These are phyloP conservation scores for Labeo rohita DNA, from an alignment of 2,113 vertebrate genomes.

Conservation along the genomic window DNA sequence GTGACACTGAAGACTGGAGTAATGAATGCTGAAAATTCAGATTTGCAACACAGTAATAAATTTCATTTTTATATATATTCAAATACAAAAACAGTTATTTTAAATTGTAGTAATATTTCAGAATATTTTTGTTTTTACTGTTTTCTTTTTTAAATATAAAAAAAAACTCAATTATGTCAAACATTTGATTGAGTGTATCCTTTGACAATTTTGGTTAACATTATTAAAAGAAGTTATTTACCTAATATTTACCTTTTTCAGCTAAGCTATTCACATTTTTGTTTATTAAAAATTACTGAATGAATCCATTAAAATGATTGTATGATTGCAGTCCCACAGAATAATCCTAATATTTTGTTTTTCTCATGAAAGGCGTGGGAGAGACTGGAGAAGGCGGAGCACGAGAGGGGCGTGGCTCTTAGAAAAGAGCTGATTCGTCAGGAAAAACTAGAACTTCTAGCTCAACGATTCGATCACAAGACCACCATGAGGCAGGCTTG, in stretches of 20 bases:
- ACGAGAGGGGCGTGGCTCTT: slow-evolving; percentile 88
- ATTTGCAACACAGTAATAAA: too few relatives aligned
- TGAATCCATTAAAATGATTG: not conserved
- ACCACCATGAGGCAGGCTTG: slow-evolving; percentile 93
- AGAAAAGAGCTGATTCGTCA: slow-evolving; percentile 93
- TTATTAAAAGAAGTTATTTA: not conserved
- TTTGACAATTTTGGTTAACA: not conserved
- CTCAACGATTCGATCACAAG: slow-evolving; percentile 96
- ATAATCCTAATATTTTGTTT: slow-evolving; percentile 15
- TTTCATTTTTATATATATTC: too few relatives aligned
- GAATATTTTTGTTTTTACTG: too few relatives aligned
- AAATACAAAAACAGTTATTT: too few relatives aligned
- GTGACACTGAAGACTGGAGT: too few relatives aligned
- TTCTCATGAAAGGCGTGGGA: slow-evolving; percentile 83
- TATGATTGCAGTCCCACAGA: not conserved
- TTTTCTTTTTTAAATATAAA: too few relatives aligned
- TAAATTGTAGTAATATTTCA: too few relatives aligned
- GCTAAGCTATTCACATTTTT: not conserved
- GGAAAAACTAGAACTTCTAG: slow-evolving; percentile 91
- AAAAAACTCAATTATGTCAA: too few relatives aligned
- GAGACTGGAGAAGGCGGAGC: slow-evolving; percentile 91
- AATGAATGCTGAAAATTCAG: too few relatives aligned
- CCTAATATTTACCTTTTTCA: not conserved
- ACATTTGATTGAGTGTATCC: not conserved
- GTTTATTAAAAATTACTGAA: not conserved